A percentile compares a stretch with the other conserved stretches of the same genome.
These are phyloP conservation scores for Scaptomyza pallida DNA, from an alignment of 1,140 invertebrate species.

Conservation along the genomic window DNA sequence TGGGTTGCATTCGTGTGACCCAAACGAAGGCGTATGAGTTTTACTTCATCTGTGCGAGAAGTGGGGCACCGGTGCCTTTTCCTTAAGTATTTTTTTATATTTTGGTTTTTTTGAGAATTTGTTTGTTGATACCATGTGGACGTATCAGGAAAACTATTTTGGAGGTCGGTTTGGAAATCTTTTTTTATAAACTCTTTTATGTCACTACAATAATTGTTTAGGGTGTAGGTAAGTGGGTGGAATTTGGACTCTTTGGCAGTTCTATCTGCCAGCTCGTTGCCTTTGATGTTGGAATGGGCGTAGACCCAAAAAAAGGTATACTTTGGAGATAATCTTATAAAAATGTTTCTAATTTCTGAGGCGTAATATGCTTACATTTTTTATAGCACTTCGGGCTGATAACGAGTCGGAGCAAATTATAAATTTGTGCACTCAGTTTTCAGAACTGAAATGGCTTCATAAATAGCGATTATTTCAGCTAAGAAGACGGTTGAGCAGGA, in stretches of 20 bases:
- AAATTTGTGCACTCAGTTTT: conserved; percentile 3
- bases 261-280: conserved; percentile 10
- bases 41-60: not conserved
- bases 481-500: conserved; percentile 7
- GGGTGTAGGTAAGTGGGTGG: conserved; percentile 1
- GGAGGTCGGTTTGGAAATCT: not conserved
- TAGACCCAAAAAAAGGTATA: conserved; percentile 3
- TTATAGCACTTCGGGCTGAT: conserved; percentile 3
- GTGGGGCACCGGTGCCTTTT: not conserved
- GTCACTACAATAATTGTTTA: not conserved
- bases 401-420: conserved; percentile 10
- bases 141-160: not conserved
- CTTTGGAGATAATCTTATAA: conserved; percentile 10
- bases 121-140: not conserved
- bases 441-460: conserved; percentile 1
- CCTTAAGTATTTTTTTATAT: not conserved
- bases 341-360: not conserved
- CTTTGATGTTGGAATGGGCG: conserved; percentile 1
- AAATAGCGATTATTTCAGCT: conserved; percentile 16
- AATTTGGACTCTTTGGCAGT: not conserved
- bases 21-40: not conserved
- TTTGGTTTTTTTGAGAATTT: not conserved
- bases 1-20: too few relatives aligned
- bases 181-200: conserved; percentile 10
- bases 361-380: conserved; percentile 4